Conservation (phyloP, 2,113 vertebrate genomes). For the Aphyosemion australe region DNA sequence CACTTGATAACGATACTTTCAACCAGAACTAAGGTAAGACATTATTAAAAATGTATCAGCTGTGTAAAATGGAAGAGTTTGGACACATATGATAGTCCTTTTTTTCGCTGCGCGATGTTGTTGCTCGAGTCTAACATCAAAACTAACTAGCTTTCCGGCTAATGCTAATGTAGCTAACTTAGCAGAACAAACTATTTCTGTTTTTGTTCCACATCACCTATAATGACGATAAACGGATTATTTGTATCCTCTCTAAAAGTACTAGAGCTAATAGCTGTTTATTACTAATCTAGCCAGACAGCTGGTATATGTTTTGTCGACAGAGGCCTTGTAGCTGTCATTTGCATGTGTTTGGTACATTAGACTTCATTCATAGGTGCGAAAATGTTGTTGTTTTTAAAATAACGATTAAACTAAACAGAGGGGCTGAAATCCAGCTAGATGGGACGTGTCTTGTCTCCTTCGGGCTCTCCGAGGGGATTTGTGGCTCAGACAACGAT, state of each 20-base stretch:
- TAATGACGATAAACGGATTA: conserved; percentile 16
- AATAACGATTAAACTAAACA: too few species aligned
- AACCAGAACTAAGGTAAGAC: conserved; percentile 26
- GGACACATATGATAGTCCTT: too few species aligned
- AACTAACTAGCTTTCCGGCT: conserved; percentile 26
- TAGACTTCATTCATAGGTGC: too few species aligned
- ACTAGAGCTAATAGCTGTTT: background rate
- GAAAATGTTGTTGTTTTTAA: too few species aligned
- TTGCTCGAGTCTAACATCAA: background rate
- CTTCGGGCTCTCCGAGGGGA: conserved; percentile 11
- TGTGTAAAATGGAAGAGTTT: too few species aligned
- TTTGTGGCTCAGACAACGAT: conserved; percentile 23
- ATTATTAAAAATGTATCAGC: background rate
- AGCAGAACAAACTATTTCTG: background rate
- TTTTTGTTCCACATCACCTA: background rate
- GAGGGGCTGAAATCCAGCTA: too few species aligned
- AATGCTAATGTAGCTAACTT: conserved; percentile 18
- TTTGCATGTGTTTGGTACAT: background rate
- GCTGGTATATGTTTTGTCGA: background rate
- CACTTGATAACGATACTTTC: too few species aligned
- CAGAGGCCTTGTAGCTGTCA: background rate
- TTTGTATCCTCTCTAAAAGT: background rate
- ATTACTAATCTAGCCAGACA: background rate
- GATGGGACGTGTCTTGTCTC: background rate
- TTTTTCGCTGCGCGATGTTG: background rate